Base-by-base conservation (phyloP, 2,113 vertebrate species). In the Danio rerio region DNA sequence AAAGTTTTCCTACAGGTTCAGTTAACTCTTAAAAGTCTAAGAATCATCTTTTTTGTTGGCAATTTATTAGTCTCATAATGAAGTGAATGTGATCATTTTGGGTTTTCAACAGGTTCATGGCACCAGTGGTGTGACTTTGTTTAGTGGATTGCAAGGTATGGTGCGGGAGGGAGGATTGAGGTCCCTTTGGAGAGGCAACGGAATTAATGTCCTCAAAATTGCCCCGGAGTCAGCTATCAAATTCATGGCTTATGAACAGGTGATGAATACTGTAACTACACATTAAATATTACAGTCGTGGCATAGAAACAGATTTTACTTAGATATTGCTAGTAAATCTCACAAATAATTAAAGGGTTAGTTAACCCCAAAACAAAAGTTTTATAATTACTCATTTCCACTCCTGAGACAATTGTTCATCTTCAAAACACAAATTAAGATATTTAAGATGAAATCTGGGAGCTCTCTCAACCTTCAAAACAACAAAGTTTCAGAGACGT, bases 171-270 rank as follows among this genome's bases (percentile, higher is more conserved):
- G 97, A 58, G 97, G 97, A 0, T 2, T 96, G 58, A 87, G 82
- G 52, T 96, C 97, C 0, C 94, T 96, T 55, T 96, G 96, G 96
- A 91, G 95, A 53, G 96, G 95, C 73, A 96, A 96, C 40, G 95
- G 95, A 77, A 94, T 94, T 11, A 96, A 96, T 85, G 93, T 98
- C 85, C 91, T 98, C 65, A 98, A 98, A 92, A 98, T 98, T 55
- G 97, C 97, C 77, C 97, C 97, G 0, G 97, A 98, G 92, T 96
- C 96, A 74, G 97, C 97, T 81, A 94, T 98, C 86, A 98, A 98
- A 82, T 98, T 98, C 88, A 97, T 95, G 95, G 95, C 96, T n/a
- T 98, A 98, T 88, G 97, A 98, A 80, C 95, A 98, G 95, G 97
- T 98, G 91, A 52, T 31, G 16, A 20, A 15, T 71, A 10, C 16